These are phyloP conservation scores for Carcina quercana DNA, from an alignment of 2,888 invertebrate species.

Conservation along the genomic window DNA sequence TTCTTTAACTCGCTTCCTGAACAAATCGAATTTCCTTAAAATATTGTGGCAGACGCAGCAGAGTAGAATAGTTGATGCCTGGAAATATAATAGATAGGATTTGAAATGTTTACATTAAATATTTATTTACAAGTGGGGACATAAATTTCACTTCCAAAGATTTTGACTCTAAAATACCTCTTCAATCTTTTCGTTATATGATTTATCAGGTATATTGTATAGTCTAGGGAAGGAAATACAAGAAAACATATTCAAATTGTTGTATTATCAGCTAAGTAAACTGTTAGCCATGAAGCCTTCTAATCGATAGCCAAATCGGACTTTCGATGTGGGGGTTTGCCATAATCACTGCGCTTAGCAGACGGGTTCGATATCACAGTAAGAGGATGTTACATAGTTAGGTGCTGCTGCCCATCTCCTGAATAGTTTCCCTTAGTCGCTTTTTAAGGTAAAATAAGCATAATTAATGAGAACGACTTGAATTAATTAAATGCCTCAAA, in stretches of 20 bases:
- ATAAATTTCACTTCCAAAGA: not conserved
- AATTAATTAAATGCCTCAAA: not conserved
- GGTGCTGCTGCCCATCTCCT: not conserved
- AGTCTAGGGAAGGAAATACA: not conserved
- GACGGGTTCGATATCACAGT: not conserved
- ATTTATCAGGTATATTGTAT: not conserved
- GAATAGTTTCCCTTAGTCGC: not conserved
- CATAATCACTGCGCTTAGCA: too few relatives aligned
- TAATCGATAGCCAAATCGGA: too few relatives aligned
- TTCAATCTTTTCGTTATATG: not conserved
- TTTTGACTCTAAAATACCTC: not conserved
- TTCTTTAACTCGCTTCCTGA: slow-evolving; percentile 33
- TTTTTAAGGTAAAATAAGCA: not conserved
- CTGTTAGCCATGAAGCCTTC: too few relatives aligned
- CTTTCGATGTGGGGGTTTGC: too few relatives aligned
- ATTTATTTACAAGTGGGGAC: not conserved
- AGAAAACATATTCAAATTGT: too few relatives aligned
- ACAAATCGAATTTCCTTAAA: slow-evolving; percentile 36
- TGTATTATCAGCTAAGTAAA: too few relatives aligned
- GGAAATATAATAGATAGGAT: slow-evolving; percentile 12
- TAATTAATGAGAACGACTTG: not conserved
- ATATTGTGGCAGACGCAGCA: slow-evolving; percentile 40
- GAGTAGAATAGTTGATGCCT: slow-evolving; percentile 27
- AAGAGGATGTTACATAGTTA: not conserved
- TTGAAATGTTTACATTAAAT: not conserved